These are phyloP conservation scores for Plectrocnemia conspersa DNA, from an alignment of 1,140 invertebrate genomes.

Conservation along the genomic window DNA sequence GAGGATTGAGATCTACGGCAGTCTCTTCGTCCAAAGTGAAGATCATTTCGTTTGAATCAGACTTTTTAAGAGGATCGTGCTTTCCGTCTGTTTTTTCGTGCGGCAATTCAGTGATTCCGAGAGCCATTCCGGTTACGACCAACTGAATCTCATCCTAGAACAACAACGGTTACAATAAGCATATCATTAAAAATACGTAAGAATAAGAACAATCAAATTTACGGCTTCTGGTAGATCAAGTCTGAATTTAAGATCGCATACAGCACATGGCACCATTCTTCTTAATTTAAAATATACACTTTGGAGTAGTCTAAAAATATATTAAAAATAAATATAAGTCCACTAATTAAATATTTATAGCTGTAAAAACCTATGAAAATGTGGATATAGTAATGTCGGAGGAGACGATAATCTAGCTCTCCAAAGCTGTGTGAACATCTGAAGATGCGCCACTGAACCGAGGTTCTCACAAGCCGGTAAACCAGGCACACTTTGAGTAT, in stretches of 20 bases:
- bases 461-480: conserved; percentile 53
- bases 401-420: conserved; percentile 60
- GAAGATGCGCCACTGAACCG: conserved; percentile 68
- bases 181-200: conserved; percentile 15
- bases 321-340: not conserved
- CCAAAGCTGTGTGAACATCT: conserved; percentile 86
- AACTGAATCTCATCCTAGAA: conserved; percentile 83
- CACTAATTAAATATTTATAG: not conserved
- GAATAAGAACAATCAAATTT: conserved; percentile 23
- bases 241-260: conserved; percentile 73
- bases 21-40: conserved; percentile 70
- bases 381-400: conserved; percentile 23
- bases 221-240: conserved; percentile 74
- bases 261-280: conserved; percentile 75
- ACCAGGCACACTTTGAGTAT: conserved; percentile 75
- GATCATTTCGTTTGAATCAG: conserved; percentile 54
- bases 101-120: conserved; percentile 53
- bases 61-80: conserved; percentile 20
- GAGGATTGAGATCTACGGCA: conserved; percentile 32
- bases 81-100: conserved; percentile 4
- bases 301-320: conserved; percentile 49
- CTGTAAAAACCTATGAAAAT: conserved; percentile 30
- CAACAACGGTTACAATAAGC: conserved; percentile 14
- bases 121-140: conserved; percentile 67
- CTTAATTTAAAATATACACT: conserved; percentile 82